Evolutionary conservation across 2,888 invertebrate genomes (phyloP).

Genomic region (Plutella xylostella): DNA sequence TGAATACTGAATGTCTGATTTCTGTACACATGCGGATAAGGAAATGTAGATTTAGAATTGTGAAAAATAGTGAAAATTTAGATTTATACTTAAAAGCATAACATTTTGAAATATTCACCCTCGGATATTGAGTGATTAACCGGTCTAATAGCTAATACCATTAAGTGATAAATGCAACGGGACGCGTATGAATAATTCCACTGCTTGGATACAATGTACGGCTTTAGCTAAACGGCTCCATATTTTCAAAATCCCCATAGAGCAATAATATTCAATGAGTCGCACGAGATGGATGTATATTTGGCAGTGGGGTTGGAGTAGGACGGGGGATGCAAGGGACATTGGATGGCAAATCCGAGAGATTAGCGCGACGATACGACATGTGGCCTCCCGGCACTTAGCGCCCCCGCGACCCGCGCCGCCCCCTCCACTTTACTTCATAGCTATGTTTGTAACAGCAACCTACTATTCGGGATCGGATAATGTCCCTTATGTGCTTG

Average conservation of each 20-base stretch:
- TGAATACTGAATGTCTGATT: too few relatives aligned
- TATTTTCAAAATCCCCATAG: conserved; percentile 70
- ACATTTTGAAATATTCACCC: too few relatives aligned
- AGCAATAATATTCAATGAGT: conserved; percentile 69
- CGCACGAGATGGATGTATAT: conserved; percentile 50
- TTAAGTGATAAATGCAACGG: conserved; percentile 68
- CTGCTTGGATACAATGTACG: conserved; percentile 65
- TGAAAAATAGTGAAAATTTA: too few relatives aligned
- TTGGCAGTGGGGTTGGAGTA: conserved; percentile 28
- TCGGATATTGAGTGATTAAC: conserved; percentile 64
- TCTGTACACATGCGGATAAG: too few relatives aligned
- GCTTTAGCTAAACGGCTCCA: conserved; percentile 68
- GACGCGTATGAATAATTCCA: conserved; percentile 65
- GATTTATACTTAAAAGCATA: too few relatives aligned
- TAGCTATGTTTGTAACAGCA: too few relatives aligned
- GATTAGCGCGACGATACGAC: conserved; percentile 67
- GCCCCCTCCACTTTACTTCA: conserved; percentile 10
- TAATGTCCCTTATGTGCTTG: too few relatives aligned
- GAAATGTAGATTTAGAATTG: too few relatives aligned
- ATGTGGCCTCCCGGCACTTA: conserved; percentile 66
- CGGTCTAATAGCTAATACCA: conserved; percentile 65
- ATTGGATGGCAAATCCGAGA: conserved; percentile 64
- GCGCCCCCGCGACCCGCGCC: conserved; percentile 30
- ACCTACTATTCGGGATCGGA: too few relatives aligned
- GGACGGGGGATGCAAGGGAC: conserved; percentile 46